A percentile compares a stretch with the other conserved stretches of the same genome.
These are phyloP conservation scores for Drosophila mettleri DNA, from an alignment of 2,888 invertebrate genomes.

Conservation along the genomic window DNA sequence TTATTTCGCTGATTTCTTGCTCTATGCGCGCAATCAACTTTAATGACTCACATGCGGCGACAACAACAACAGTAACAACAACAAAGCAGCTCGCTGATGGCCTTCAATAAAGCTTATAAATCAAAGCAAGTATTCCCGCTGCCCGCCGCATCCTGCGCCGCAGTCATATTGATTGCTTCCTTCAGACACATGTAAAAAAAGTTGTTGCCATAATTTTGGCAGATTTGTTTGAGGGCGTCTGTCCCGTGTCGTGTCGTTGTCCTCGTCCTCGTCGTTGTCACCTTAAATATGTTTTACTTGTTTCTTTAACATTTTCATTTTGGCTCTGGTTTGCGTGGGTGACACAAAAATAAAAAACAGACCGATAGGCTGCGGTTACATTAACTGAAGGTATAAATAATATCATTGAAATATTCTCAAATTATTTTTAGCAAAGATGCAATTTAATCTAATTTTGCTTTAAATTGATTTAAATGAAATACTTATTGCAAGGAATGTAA, in stretches of 20 bases:
- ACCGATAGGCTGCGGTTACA: neutral
- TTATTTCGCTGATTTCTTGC: neutral
- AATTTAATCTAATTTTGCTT: neutral
- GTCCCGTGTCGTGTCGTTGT: neutral
- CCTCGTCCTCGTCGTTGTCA: slow-evolving; percentile 3
- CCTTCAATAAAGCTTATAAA: slow-evolving; percentile 60
- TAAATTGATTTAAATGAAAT: no score
- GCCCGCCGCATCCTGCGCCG: neutral
- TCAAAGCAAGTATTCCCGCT: slow-evolving; percentile 37
- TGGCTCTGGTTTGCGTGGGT: no score
- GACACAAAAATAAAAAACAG: neutral
- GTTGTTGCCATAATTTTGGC: slow-evolving; percentile 53
- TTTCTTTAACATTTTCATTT: neutral
- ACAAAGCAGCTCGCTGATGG: slow-evolving; percentile 40
- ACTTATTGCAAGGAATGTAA: no score
- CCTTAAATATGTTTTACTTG: slow-evolving; percentile 32
- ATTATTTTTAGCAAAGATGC: neutral
- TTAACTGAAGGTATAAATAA: slow-evolving; percentile 7
- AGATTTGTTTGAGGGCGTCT: slow-evolving; percentile 43
- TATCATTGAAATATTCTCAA: no score
- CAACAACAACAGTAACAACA: slow-evolving; percentile 12
- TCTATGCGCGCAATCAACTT: slow-evolving; percentile 48
- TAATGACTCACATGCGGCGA: slow-evolving; percentile 45
- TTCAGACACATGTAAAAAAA: slow-evolving; percentile 46
- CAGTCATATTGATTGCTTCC: slow-evolving; percentile 57